Percentiles rank a stretch among this genome's conserved stretches.
These are phyloP conservation scores for Tinamus guttatus DNA, from an alignment of 2,113 vertebrate species.

Conservation along the genomic window DNA sequence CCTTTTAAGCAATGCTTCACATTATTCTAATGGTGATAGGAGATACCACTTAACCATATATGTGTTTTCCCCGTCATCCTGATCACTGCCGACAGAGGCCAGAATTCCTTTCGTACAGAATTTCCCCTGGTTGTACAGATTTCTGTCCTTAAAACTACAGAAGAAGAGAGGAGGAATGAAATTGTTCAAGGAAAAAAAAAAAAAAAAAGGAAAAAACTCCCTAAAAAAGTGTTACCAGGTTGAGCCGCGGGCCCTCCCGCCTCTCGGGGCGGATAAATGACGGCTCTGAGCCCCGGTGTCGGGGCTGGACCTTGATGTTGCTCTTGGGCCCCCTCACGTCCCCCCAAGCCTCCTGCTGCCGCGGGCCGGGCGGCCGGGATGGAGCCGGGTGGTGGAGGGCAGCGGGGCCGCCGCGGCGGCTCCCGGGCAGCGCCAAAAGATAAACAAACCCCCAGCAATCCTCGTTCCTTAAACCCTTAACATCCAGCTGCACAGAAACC, in stretches of 20 bases:
- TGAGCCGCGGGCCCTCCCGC: neutral
- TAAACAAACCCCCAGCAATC: neutral
- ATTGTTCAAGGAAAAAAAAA: neutral
- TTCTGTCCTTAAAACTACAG: constrained; percentile 10
- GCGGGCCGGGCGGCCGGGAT: neutral
- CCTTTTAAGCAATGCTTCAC: constrained; percentile 58
- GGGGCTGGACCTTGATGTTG: neutral
- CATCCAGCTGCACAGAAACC: constrained; percentile 72
- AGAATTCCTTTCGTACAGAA: neutral
- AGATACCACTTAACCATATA: constrained; percentile 35
- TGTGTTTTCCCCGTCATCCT: neutral
- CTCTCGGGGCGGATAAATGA: too few species aligned
- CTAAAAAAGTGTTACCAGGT: neutral
- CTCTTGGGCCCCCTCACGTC: neutral
- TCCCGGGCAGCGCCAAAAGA: constrained; percentile 24
- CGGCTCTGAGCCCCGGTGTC: too few species aligned
- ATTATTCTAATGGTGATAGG: constrained; percentile 58
- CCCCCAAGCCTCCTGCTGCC: neutral
- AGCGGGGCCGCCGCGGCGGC: neutral
- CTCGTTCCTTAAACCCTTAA: constrained; percentile 56
- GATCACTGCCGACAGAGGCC: neutral
- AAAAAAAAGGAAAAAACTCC: neutral
- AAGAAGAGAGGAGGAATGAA: neutral
- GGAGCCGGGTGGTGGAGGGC: neutral
- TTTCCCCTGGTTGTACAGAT: neutral